Base-by-base conservation (phyloP, 2,888 invertebrate species). In the Dolichomitus sp. region DNA sequence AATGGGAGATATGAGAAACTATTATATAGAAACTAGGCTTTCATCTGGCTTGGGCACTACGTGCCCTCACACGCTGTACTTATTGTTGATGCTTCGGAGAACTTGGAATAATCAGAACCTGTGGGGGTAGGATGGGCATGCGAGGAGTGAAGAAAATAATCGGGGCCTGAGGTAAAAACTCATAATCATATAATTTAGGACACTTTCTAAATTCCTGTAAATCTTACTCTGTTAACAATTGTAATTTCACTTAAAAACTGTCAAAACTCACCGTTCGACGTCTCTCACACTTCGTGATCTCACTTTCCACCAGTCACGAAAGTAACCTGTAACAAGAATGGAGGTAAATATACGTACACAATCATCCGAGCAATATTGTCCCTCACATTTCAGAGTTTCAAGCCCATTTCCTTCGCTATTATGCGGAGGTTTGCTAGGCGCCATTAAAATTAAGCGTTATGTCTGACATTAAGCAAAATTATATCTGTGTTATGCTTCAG, bases 381-480 rank as follows among this genome's bases (percentile, higher is more conserved):
- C 7, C 19, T 19, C 14, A 11, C 14, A 33, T 50, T 23, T 6
- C 37, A 57, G 27, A 30, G n/a, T 57, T 70, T 57, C 42, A 42
- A 52, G 45, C 17, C 6, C 19, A 17, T 59, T 72, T 17, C 45
- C 57, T 70, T 57, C 27, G 57, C 37, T 59, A 14, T 17, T 12
- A 19, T 42, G 3, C 23, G 19, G 12, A 42, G 17, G 5, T 19
- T 12, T 65, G 19, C n/a, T 2, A n/a, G 17, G 54, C 81, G 84
- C 76, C 81, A 85, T 86, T 88, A 83, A 88, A 91, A 89, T 88
- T 87, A 89, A 88, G 81, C 87, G 85, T 88, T 87, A 87, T 84
- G 84, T 80, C 84, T 61, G 83, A 45, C 86, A 87, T 89, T 88
- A 88, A 82, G 87, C 84, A 85, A 90, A 91, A 91, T 90, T 90